Evolutionary conservation across 2,888 invertebrate species (phyloP), one percentile per base, ranked within the genome.

Genomic region (Torymus texanus): DNA sequence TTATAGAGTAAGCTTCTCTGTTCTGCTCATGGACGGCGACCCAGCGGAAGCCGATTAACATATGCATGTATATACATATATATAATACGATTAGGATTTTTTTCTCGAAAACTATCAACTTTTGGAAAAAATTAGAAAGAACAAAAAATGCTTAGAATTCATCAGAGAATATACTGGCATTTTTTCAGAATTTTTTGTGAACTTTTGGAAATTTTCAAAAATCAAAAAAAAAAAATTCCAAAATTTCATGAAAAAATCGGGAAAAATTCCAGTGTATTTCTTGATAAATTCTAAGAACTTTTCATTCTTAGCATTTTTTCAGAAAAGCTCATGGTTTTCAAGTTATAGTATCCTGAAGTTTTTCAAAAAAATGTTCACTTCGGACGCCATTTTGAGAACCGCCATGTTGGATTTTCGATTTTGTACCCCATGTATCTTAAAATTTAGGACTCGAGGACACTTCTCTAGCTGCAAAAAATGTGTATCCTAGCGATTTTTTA

Each of bases 221-320:
- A 41, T 14, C 41, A 12, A n/a, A 63, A 63, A 63, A 63, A 63
- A 63, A 63, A 41, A 41, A n/a, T n/a, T 12, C 5, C 62, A 21
- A 10, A 62, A 62, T 12, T 24, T 12, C 4, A 8, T 41, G 14
- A 63, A 41, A 41, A 21, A 21, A 21, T 21, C 21, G 1, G 21
- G 21, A 21, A 21, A 21, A 63, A 63, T 41, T 63, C 50, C 8
- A n/a, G n/a, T 18, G 16, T 63, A 14, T 41, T 63, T n/a, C 41
- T 63, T 41, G 50, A 41, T 41, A 0, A 63, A 63, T 63, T 63
- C 14, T 13, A 63, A 41, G n/a, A n/a, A 29, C 63, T 63, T 63
- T 63, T 63, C 11, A 41, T n/a, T 63, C 29, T 41, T 41, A 63
- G 63, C 63, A 63, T 41, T 63, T 63, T 63, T 63, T 63, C 10